These are phyloP conservation scores for Craseonycteris thonglongyai DNA, from an alignment of 2,113 vertebrate genomes.

Conservation along the genomic window DNA sequence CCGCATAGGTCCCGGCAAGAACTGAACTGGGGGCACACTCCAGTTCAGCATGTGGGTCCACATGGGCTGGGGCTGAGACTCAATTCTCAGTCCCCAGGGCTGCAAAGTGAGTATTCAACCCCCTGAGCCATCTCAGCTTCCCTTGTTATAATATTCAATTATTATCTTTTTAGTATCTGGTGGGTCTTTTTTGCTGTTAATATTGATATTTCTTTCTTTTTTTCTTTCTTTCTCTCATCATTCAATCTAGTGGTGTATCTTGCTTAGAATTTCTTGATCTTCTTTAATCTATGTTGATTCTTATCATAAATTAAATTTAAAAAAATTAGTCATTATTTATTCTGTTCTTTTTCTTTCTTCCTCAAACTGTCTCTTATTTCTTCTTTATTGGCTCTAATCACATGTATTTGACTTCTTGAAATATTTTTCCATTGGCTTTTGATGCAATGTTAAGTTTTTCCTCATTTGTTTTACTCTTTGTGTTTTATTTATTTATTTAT, in stretches of 20 bases:
- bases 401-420: neutral
- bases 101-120: no score
- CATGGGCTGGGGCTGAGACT: no score
- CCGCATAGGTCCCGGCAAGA: no score
- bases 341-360: neutral
- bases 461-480: neutral
- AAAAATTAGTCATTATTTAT: neutral
- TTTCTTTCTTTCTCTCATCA: neutral
- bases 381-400: neutral
- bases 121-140: no score
- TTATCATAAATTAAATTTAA: neutral
- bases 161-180: neutral
- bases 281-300: neutral
- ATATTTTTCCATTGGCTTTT: neutral
- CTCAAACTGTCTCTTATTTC: neutral
- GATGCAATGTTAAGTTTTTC: neutral
- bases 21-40: no score
- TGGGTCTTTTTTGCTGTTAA: neutral
- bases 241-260: neutral
- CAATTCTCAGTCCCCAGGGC: no score
- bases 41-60: no score
- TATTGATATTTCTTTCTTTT: no score
- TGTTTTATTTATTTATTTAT: no score
- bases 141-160: neutral
- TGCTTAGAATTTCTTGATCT: neutral